Conservation (phyloP, 2,888 invertebrate genomes). For the Sabellastarte sp. region DNA sequence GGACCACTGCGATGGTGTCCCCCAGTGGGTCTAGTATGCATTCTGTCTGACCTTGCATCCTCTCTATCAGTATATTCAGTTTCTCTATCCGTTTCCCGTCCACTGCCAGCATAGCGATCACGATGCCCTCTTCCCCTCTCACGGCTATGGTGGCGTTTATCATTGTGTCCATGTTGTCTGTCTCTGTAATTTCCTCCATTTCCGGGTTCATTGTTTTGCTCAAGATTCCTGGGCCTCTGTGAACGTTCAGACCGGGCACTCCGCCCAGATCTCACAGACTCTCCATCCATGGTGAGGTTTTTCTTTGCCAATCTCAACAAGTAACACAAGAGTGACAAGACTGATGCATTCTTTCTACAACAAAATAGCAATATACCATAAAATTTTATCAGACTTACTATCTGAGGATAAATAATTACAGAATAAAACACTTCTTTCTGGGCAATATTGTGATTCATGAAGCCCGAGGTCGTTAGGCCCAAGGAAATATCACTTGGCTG, state of each 20-base stretch:
- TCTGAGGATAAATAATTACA: no score
- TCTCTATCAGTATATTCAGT: conserved; percentile 39
- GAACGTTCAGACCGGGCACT: conserved; percentile 80
- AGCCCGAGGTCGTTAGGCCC: no score
- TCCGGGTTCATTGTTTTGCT: background rate
- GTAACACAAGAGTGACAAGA: no score
- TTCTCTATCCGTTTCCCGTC: conserved; percentile 28
- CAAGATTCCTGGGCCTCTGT: conserved; percentile 45
- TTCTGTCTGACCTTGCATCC: conserved; percentile 1
- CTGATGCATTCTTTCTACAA: no score
- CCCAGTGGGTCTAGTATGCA: conserved; percentile 2
- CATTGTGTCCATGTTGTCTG: background rate
- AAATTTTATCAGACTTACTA: no score
- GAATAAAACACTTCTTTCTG: no score
- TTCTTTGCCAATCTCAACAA: no score
- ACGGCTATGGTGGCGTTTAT: conserved; percentile 7
- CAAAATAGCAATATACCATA: no score
- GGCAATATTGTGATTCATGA: no score
- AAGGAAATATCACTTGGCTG: no score
- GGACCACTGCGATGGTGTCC: conserved; percentile 3
- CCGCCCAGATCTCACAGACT: conserved; percentile 81
- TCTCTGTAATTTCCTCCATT: background rate
- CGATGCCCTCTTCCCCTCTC: conserved; percentile 16
- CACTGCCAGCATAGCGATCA: conserved; percentile 20
- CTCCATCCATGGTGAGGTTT: conserved; percentile 88